Evolutionary conservation across 2,113 vertebrate genomes (phyloP).

Genomic region (Microtus richardsoni): DNA sequence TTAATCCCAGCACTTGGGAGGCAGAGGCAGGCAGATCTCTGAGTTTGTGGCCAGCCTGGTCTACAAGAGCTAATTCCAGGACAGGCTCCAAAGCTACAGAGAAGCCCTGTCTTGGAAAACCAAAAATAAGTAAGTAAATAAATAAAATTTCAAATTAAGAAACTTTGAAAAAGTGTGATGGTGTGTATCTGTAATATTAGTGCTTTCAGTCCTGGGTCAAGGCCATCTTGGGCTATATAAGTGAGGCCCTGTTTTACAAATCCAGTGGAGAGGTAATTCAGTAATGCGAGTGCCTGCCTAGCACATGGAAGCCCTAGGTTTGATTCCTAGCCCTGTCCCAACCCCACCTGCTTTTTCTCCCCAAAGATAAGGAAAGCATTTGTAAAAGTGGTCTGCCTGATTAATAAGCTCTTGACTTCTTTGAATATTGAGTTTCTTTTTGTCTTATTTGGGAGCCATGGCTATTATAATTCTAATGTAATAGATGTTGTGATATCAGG

Average conservation of each 20-base stretch:
- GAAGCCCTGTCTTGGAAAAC: too few relatives aligned
- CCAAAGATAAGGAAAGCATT: too few relatives aligned
- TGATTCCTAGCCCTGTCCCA: neutral
- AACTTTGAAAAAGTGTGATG: neutral
- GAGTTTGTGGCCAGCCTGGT: too few relatives aligned
- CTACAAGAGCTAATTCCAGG: too few relatives aligned
- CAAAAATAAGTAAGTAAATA: too few relatives aligned
- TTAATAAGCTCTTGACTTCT: conserved; percentile 38
- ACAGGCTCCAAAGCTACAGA: too few relatives aligned
- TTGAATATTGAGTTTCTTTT: neutral
- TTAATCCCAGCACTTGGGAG: too few relatives aligned
- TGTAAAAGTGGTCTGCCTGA: neutral
- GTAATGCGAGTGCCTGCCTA: neutral
- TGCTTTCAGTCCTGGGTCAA: neutral
- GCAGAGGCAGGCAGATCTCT: too few relatives aligned
- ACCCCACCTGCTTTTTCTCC: too few relatives aligned
- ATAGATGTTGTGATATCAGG: neutral
- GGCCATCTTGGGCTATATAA: neutral
- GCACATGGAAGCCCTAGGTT: neutral
- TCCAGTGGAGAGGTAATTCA: neutral
- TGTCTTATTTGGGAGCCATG: neutral
- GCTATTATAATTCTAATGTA: neutral
- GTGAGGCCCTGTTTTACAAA: neutral
- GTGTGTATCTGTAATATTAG: neutral
- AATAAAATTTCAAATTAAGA: conserved; percentile 29